Base-by-base conservation (phyloP, 1,140 invertebrate genomes). In the Ips nitidus region DNA sequence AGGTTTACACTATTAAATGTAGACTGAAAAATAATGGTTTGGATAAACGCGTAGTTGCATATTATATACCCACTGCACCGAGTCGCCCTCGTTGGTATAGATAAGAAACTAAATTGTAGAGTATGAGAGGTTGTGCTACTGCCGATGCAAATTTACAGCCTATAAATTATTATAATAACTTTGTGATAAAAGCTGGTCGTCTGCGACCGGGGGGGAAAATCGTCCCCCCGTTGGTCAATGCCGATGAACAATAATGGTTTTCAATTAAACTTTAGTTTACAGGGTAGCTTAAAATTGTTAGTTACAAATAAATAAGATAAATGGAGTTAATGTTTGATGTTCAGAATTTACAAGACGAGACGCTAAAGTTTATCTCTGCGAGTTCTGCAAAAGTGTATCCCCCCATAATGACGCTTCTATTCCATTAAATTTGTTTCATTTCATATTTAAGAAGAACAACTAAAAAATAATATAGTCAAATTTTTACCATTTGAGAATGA, bases 91-190 rank as follows among this genome's bases (percentile, higher is more conserved):
- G 39, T 59, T 5, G 8, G n/a, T 61, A 47, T 36, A 52, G 61
- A 64, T 64, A 64, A 64, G 61, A 40, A 52, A 52, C 40, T 66
- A 66, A 66, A 66, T 66, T 66, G 64, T 66, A 66, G 64, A 66
- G 64, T 58, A 66, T 66, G 42, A 66, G 55, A 58, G 4, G 37
- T 53, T 66, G 64, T 66, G 64, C 64, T 66, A 66, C 64, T 66
- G 64, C 64, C 64, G 43, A 66, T 66, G 64, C 55, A 66, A 66
- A 66, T 66, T 66, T 66, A 22, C 64, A 66, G 53, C 64, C 64
- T 66, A 66, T 66, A 66, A 66, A 66, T 66, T 66, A 66, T 66
- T 57, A 64, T 64, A 59, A 59, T 59, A 64, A 53, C 50, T 41
- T 40, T 39, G 59, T 61, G 59, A 61, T 61, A 61, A 61, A 61